Evolutionary conservation across 2,797 vertebrate genomes (phyloP), one percentile per base, ranked within the genome.

Genomic region (Falco berigora): DNA sequence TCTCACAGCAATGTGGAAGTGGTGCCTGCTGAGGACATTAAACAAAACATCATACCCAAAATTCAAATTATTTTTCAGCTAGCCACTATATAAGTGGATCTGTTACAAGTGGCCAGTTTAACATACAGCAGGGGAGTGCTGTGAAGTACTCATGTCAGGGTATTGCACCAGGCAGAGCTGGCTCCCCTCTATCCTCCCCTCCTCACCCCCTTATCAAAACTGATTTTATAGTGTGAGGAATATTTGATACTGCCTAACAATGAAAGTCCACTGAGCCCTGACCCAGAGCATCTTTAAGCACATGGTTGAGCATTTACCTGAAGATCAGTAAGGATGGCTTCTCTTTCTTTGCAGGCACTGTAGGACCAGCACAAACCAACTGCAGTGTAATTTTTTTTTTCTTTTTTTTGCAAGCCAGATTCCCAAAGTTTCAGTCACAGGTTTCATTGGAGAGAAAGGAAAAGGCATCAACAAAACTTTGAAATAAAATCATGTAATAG

Each of bases 401-500:
- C 10, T 36, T 52, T 55, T 53, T 55, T 46, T 42, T 25, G 17
- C 34, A 62, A 88, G 69, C 30, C 66, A 77, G 62, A 68, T 61
- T 92, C 67, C 44, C 80, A 22, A 78, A 88, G 55, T 82, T 96
- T 78, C 44, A 42, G 83, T 47, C 64, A 52, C 7, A 14, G 5
- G 5, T 91, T 92, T 91, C 61, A 44, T 5, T n/a, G 38, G 27
- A 88, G 27, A 76, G 63, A 47, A 77, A 66, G 55, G 34, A 88
- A 86, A 83, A 90, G 46, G n/a, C 68, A 66, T 3, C 68, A 73
- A 80, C 36, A 55, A 91, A 97, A 96, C 86, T 96, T 68, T 52
- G 88, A 94, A 95, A 95, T 66, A 56, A 95, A 90, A 87, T 71
- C 74, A 73, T 76, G 82, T 92, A 90, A 78, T 14, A 74, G 66